Percentiles rank a stretch among this genome's conserved stretches.
phyloP scores from a whole-genome alignment of 2,797 vertebrate genomes.

The Petrocephalus schoutedeni region DNA sequence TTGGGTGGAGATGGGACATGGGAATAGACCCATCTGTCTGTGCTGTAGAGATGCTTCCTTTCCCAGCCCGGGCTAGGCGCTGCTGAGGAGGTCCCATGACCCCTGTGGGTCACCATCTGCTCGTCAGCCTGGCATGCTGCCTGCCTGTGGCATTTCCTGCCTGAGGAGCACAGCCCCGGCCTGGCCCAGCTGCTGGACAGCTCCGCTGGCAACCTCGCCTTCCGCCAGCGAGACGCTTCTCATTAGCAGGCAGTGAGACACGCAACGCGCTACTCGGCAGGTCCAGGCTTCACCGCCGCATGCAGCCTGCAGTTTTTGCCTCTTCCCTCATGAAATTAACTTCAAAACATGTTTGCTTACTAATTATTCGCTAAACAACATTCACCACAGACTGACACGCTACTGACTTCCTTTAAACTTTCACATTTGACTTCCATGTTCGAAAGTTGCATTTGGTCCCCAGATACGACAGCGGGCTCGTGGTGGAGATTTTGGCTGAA shows the following conservation, averaged over 20 bases:
- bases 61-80: slow-evolving; percentile 41
- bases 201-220: neutral
- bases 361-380: neutral
- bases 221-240: neutral
- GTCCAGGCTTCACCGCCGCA: neutral
- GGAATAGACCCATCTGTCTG: slow-evolving; percentile 34
- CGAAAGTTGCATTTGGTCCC: neutral
- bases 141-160: neutral
- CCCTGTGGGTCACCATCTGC: slow-evolving; percentile 74
- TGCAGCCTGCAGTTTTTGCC: neutral
- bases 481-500: neutral
- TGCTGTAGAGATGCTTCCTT: slow-evolving; percentile 40
- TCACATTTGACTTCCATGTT: neutral
- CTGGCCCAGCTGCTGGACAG: neutral
- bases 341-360: neutral
- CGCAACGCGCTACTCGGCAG: neutral
- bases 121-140: slow-evolving; percentile 70
- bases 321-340: neutral
- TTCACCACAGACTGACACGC: neutral
- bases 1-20: slow-evolving; percentile 26
- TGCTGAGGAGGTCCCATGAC: slow-evolving; percentile 55
- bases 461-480: neutral
- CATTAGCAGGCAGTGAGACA: neutral
- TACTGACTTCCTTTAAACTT: neutral
- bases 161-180: neutral